These are phyloP conservation scores for Dendrolimus punctatus DNA, from an alignment of 1,140 invertebrate species.

Conservation along the genomic window DNA sequence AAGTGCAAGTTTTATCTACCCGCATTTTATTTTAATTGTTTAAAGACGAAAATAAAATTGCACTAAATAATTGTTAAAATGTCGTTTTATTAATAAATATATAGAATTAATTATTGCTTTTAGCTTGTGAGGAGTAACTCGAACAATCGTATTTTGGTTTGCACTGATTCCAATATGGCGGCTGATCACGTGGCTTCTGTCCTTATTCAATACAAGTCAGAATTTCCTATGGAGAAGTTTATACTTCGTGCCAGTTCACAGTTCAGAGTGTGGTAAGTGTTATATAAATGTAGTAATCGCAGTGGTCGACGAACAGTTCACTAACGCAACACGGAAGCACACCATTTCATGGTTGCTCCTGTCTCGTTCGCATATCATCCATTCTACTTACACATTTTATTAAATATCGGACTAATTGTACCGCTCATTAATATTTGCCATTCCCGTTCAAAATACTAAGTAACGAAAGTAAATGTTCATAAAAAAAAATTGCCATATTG, in stretches of 20 bases:
- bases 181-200: slow-evolving; percentile 52
- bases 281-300: neutral
- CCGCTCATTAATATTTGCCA: too few relatives aligned
- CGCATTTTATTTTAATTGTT: neutral
- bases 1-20: neutral
- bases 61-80: too few relatives aligned
- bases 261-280: slow-evolving; percentile 42
- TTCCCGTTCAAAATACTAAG: too few relatives aligned
- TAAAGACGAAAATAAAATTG: neutral
- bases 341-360: too few relatives aligned
- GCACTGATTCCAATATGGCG: slow-evolving; percentile 61
- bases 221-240: slow-evolving; percentile 37
- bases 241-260: slow-evolving; percentile 47
- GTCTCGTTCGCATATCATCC: too few relatives aligned
- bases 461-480: too few relatives aligned
- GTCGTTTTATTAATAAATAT: too few relatives aligned
- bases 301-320: neutral
- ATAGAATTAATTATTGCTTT: slow-evolving; percentile 6
- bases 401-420: too few relatives aligned
- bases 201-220: slow-evolving; percentile 39
- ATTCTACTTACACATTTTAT: too few relatives aligned
- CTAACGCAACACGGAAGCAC: too few relatives aligned
- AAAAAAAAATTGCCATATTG: too few relatives aligned
- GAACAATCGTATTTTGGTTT: slow-evolving; percentile 47
- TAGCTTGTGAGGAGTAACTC: slow-evolving; percentile 39